Evolutionary conservation across 1,140 invertebrate genomes (phyloP).

Genomic region (Danaus melanippus): DNA sequence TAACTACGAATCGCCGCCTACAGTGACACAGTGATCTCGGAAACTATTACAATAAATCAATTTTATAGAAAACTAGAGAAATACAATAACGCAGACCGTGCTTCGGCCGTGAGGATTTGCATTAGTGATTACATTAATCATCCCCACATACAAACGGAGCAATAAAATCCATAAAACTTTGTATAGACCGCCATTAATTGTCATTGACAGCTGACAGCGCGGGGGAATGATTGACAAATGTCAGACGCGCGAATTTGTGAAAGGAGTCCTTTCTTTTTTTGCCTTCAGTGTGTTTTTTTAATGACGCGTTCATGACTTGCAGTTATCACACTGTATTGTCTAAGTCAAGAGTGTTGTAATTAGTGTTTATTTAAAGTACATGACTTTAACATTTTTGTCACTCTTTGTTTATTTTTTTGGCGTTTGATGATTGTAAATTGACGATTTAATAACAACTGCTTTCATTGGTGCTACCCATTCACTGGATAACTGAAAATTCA

Average conservation of each 20-base stretch:
- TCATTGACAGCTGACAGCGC: slow-evolving; percentile 61
- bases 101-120: slow-evolving; percentile 52
- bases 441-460: too few relatives aligned
- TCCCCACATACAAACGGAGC: slow-evolving; percentile 48
- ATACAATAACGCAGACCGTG: slow-evolving; percentile 47
- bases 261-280: slow-evolving; percentile 32
- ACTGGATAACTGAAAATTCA: too few relatives aligned
- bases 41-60: slow-evolving; percentile 54
- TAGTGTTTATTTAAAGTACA: slow-evolving; percentile 5
- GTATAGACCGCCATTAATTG: slow-evolving; percentile 63
- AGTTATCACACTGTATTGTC: slow-evolving; percentile 2
- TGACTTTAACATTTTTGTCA: too few relatives aligned
- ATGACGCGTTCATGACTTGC: slow-evolving; percentile 44
- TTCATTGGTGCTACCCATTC: too few relatives aligned
- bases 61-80: slow-evolving; percentile 50
- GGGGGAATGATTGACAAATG: slow-evolving; percentile 65
- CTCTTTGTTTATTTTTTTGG: slow-evolving; percentile 3
- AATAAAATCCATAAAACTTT: slow-evolving; percentile 65
- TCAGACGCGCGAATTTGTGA: slow-evolving; percentile 47
- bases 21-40: slow-evolving; percentile 17
- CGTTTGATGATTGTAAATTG: slow-evolving; percentile 1
- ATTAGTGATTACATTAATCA: slow-evolving; percentile 70
- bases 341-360: slow-evolving; percentile 7
- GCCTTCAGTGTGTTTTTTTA: slow-evolving; percentile 22
- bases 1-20: slow-evolving; percentile 27